A percentile compares a stretch with the other conserved stretches of the same genome.
Conservation (phyloP, 2,797 vertebrate species). For the Pangasius larnaudii region DNA sequence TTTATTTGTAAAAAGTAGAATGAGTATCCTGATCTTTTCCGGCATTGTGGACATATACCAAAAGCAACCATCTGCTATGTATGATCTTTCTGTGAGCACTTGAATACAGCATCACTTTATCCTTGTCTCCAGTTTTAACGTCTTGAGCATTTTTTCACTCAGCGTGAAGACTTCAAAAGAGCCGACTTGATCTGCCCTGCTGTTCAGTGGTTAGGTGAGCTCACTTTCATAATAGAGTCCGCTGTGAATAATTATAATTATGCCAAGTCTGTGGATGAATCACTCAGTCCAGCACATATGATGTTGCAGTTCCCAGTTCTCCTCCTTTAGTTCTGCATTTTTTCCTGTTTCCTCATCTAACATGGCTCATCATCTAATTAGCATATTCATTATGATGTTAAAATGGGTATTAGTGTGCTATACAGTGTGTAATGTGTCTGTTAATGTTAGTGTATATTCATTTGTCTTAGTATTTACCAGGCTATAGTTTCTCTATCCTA, state of each 20-base stretch:
- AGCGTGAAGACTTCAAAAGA: slow-evolving; percentile 23
- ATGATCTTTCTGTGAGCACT: background rate
- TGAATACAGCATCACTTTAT: background rate
- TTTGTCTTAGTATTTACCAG: background rate
- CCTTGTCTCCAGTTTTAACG: background rate
- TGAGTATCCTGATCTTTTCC: background rate
- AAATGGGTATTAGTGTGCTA: background rate
- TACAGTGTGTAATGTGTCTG: background rate
- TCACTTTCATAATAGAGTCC: slow-evolving; percentile 23
- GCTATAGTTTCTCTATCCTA: background rate
- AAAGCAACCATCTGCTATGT: background rate
- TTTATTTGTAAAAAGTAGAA: background rate
- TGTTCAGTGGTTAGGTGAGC: slow-evolving; percentile 39
- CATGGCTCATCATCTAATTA: slow-evolving; percentile 1
- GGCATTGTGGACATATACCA: background rate
- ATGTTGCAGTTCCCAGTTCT: background rate
- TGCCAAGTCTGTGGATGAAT: slow-evolving; percentile 21
- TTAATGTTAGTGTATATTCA: background rate
- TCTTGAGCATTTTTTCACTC: background rate
- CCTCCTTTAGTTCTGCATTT: background rate
- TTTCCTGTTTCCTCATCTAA: background rate
- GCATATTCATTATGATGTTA: background rate
- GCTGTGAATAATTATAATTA: slow-evolving; percentile 41
- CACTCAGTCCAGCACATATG: background rate
- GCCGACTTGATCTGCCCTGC: slow-evolving; percentile 11